These are phyloP conservation scores for Ciconia maguari DNA, from an alignment of 2,113 vertebrate species.

Conservation along the genomic window DNA sequence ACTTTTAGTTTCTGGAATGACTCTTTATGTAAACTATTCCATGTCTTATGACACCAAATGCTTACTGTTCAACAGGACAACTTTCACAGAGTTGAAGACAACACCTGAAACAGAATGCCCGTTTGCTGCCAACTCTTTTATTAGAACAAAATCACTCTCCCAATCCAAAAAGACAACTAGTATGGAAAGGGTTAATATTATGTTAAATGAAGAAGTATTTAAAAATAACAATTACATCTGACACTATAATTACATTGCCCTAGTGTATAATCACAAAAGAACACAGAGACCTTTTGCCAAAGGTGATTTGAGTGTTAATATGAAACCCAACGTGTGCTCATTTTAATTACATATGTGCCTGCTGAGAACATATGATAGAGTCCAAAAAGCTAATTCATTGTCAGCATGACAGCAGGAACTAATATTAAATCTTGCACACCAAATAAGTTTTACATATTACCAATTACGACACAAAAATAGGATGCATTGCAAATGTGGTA, in stretches of 20 bases:
- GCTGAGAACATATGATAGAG: constrained; percentile 59
- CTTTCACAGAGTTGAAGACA: not conserved
- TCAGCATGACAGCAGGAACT: constrained; percentile 29
- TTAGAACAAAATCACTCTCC: not conserved
- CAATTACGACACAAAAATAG: constrained; percentile 14
- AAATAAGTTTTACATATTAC: constrained; percentile 14
- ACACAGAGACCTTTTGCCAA: constrained; percentile 55
- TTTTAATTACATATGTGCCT: constrained; percentile 65
- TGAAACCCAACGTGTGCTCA: not conserved
- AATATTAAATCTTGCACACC: constrained; percentile 44
- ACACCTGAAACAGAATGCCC: not conserved
- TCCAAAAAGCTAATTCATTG: constrained; percentile 62
- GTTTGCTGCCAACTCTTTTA: not conserved
- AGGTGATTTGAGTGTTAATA: constrained; percentile 42
- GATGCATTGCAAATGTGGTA: not conserved
- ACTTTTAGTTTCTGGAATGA: not conserved
- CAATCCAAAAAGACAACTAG: not conserved
- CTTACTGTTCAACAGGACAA: not conserved
- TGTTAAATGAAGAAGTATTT: not conserved
- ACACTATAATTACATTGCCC: constrained; percentile 1
- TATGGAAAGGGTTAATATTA: not conserved
- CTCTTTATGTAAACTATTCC: not conserved
- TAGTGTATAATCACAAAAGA: constrained; percentile 14
- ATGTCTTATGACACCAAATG: not conserved
- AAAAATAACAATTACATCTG: not conserved